Percentiles rank a stretch among this genome's conserved stretches.
These are phyloP conservation scores for Myotis brandtii DNA, from an alignment of 2,113 vertebrate species.

Conservation along the genomic window DNA sequence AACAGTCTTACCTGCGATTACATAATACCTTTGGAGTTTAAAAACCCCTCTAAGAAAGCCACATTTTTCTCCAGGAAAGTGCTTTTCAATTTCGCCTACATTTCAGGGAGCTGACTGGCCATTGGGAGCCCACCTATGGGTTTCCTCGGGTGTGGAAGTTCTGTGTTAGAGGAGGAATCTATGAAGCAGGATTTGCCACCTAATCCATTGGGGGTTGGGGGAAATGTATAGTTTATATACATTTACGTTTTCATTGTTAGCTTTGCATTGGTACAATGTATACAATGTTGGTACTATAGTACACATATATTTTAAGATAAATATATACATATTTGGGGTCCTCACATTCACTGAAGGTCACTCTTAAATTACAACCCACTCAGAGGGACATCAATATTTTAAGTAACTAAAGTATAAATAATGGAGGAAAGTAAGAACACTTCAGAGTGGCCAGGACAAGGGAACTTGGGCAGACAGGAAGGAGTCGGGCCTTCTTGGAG, in stretches of 20 bases:
- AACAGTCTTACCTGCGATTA: background rate
- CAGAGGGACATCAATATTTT: conserved; percentile 21
- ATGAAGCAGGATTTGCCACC: background rate
- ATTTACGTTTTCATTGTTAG: background rate
- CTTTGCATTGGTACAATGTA: background rate
- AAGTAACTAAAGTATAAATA: conserved; percentile 14
- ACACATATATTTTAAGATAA: conserved; percentile 34
- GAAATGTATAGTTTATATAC: background rate
- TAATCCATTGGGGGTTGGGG: background rate
- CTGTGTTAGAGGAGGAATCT: background rate
- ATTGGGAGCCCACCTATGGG: background rate
- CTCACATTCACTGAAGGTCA: background rate
- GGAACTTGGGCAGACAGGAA: background rate
- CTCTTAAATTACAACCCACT: background rate
- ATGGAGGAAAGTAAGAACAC: background rate
- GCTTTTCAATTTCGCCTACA: background rate
- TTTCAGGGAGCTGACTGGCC: background rate
- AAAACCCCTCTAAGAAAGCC: background rate
- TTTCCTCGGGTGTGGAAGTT: background rate
- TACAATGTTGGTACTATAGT: background rate
- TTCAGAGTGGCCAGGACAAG: conserved; percentile 15
- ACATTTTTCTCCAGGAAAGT: conserved; percentile 14
- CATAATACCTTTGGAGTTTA: background rate
- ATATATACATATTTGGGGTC: background rate
- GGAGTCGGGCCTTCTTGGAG: background rate